phyloP scores from a whole-genome alignment of 2,113 vertebrate genomes.

The Xiphorhynchus elegans region DNA sequence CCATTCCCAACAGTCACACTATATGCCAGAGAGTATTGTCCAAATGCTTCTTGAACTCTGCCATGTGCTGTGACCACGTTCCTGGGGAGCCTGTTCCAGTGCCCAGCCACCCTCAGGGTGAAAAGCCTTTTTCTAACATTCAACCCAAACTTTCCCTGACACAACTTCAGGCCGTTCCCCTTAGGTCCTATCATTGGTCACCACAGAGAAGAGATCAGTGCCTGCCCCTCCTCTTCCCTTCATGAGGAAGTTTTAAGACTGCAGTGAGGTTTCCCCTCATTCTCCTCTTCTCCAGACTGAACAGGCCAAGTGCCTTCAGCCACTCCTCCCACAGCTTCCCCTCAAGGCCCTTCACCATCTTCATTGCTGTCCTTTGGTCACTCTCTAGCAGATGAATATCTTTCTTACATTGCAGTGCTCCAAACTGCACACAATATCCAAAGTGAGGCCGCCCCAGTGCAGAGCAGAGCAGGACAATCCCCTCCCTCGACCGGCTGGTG shows the following conservation, averaged over 20 bases:
- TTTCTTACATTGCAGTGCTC: background rate
- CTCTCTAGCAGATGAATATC: background rate
- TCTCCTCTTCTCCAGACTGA: background rate
- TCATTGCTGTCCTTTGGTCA: background rate
- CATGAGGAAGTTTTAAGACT: background rate
- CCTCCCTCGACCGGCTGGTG: accelerated
- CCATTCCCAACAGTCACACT: background rate
- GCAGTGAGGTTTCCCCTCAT: background rate
- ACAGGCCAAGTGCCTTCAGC: background rate
- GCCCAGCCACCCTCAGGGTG: background rate
- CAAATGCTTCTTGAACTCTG: background rate
- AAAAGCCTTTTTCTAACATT: background rate
- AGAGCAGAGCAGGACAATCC: background rate
- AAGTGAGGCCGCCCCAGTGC: background rate
- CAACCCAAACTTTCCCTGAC: background rate
- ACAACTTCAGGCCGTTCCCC: background rate
- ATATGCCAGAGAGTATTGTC: background rate
- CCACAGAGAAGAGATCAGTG: background rate
- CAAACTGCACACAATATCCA: background rate
- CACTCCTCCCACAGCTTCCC: background rate
- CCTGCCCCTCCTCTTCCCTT: background rate
- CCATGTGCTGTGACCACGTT: background rate
- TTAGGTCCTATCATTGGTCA: background rate
- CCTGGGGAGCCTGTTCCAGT: background rate
- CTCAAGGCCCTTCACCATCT: background rate